A percentile compares a stretch with the other conserved stretches of the same genome.
Evolutionary conservation across 2,113 vertebrate genomes (phyloP).

Genomic region (Tupaia chinensis): DNA sequence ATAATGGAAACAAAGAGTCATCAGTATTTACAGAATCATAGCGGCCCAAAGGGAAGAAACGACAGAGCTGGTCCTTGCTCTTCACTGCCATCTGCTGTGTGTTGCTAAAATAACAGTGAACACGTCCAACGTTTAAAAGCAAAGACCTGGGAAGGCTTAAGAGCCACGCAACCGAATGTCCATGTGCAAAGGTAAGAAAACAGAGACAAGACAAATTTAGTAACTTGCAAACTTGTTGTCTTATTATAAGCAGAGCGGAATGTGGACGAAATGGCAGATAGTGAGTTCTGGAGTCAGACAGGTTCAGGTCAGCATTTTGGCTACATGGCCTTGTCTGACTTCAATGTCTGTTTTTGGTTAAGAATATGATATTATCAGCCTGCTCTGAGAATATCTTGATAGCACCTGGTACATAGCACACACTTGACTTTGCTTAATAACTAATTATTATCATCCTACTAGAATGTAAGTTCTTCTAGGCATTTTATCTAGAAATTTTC

Average conservation of each 20-base stretch:
- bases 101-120: conserved; percentile 30
- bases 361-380: background rate
- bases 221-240: background rate
- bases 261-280: background rate
- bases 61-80: conserved; percentile 40
- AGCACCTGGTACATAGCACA: background rate
- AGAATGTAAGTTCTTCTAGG: background rate
- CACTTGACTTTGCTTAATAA: background rate
- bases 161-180: background rate
- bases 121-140: background rate
- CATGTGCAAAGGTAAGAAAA: background rate
- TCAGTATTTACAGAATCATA: background rate
- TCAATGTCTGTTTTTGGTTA: background rate
- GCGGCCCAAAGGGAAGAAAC: background rate
- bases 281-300: background rate
- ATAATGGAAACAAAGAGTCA: background rate
- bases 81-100: conserved; percentile 67
- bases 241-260: background rate
- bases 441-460: background rate
- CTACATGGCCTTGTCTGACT: background rate
- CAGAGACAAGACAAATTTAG: background rate
- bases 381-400: background rate
- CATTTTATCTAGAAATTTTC: conserved; percentile 10
- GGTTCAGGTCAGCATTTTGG: background rate
- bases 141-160: background rate